These are phyloP conservation scores for Bergia sp. DNA, from an alignment of 92 coral and sea anemone genomes.

Conservation along the genomic window DNA sequence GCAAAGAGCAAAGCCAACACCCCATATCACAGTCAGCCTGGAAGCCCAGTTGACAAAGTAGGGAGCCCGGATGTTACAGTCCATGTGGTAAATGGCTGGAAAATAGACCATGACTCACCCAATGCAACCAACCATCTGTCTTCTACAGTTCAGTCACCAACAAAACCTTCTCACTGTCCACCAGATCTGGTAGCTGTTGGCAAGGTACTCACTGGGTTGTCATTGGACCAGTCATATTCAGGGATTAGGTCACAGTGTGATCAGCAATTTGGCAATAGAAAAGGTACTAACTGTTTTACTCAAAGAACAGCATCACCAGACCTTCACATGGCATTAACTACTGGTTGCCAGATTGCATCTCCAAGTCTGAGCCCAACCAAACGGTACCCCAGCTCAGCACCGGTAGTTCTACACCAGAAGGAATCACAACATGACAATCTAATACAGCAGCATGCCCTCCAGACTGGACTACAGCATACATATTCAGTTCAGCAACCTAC, in stretches of 20 bases:
- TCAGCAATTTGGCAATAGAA: neutral
- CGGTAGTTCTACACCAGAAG: neutral
- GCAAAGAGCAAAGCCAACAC: neutral
- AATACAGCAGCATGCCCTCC: no score
- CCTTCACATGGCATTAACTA: no score
- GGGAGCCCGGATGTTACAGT: neutral
- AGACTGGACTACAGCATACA: neutral
- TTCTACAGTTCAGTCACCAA: neutral
- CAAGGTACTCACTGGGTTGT: neutral
- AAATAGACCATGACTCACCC: neutral
- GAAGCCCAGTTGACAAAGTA: neutral
- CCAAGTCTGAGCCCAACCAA: no score
- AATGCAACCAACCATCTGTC: neutral
- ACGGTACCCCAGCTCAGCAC: no score
- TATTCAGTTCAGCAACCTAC: neutral
- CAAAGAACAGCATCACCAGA: no score
- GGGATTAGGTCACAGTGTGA: neutral
- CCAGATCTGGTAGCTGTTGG: conserved; percentile 15
- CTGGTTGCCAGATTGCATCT: no score
- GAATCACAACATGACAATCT: neutral
- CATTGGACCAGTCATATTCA: neutral
- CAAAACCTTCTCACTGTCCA: neutral
- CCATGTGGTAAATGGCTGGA: neutral
- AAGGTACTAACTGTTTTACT: neutral
- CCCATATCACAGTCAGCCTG: neutral